phyloP scores from a whole-genome alignment of 2,797 vertebrate genomes.

The Emydoidea blandingii region DNA sequence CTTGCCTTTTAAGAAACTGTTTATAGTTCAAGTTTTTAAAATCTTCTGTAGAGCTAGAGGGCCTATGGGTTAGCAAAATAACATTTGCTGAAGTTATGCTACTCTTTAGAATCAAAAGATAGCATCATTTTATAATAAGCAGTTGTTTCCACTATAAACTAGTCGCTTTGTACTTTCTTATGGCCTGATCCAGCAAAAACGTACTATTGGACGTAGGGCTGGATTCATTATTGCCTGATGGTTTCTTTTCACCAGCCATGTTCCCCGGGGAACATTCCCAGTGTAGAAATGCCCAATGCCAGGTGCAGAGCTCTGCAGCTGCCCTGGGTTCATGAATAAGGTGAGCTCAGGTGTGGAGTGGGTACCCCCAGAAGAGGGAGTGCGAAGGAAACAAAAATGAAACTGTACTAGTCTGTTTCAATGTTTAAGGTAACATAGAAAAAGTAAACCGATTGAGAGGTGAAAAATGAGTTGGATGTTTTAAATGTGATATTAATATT shows the following conservation, averaged over 20 bases:
- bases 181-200: background rate
- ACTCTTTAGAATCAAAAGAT: slow-evolving; percentile 8
- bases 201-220: background rate
- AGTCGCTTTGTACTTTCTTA: background rate
- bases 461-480: background rate
- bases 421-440: accelerated
- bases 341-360: background rate
- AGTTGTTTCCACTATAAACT: background rate
- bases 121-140: background rate
- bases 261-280: background rate
- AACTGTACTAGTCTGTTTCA: background rate
- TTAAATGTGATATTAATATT: background rate
- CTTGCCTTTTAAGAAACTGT: background rate
- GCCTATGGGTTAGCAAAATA: background rate
- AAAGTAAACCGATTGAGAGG: background rate
- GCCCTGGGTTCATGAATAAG: background rate
- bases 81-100: background rate
- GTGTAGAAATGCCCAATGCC: accelerated
- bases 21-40: background rate
- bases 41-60: background rate
- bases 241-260: background rate
- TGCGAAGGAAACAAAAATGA: background rate
- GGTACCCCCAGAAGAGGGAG: background rate
- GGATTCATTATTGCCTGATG: background rate
- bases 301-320: background rate